Conservation (phyloP, 2,113 vertebrate genomes). For the Sylvicapra grimmia region DNA sequence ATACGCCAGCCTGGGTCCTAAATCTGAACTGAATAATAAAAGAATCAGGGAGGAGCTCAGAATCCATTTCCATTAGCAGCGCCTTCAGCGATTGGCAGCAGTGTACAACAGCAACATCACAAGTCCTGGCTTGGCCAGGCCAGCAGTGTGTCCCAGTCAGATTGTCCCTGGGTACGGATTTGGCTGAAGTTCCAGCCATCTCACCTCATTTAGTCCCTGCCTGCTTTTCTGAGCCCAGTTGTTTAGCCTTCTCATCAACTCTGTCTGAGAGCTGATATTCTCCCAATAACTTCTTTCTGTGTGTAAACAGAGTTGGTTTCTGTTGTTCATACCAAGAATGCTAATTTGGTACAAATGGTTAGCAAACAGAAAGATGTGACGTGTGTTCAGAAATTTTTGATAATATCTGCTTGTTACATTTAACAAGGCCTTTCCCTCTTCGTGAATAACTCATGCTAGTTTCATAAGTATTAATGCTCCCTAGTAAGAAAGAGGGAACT, state of each 20-base stretch:
- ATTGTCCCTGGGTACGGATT: background rate
- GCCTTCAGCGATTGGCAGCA: background rate
- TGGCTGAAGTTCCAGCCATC: background rate
- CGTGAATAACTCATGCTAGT: background rate
- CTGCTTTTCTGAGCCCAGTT: background rate
- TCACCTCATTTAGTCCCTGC: background rate
- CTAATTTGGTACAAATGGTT: background rate
- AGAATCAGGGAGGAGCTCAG: background rate
- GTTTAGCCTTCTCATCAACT: background rate
- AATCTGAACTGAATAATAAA: background rate
- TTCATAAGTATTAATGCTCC: constrained; percentile 32
- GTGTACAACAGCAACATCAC: background rate
- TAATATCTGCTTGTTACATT: background rate
- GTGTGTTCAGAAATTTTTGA: background rate
- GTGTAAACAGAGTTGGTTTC: background rate
- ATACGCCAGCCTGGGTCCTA: background rate
- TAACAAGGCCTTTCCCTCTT: background rate
- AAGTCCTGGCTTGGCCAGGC: background rate
- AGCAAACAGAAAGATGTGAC: background rate
- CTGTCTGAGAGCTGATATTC: background rate
- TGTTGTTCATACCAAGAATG: background rate
- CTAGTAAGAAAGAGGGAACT: background rate
- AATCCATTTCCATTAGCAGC: background rate
- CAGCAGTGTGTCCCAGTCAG: background rate
- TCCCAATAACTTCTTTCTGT: background rate